Evolutionary conservation across 2,888 invertebrate genomes (phyloP).

Genomic region (Halictus quadricinctus): DNA sequence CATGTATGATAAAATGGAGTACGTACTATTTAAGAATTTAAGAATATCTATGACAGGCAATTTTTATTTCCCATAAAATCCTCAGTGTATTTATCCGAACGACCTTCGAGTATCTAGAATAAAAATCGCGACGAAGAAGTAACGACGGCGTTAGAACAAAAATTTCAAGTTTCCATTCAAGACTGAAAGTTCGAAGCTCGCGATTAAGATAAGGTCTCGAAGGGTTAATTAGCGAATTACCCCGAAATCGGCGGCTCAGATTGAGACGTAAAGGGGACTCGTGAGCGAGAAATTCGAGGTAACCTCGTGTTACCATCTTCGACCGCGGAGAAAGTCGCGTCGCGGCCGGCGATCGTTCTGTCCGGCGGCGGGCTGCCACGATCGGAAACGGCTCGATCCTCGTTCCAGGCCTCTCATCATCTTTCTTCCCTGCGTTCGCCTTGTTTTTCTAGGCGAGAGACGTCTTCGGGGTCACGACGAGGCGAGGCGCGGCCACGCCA

Average conservation of each 20-base stretch:
- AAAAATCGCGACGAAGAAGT: too few relatives aligned
- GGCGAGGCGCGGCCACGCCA: constrained; percentile 76
- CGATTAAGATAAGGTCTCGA: background rate
- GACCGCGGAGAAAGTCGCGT: constrained; percentile 64
- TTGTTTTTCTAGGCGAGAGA: constrained; percentile 65
- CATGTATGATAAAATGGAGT: too few relatives aligned
- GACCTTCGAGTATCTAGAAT: too few relatives aligned
- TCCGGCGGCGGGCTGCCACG: background rate
- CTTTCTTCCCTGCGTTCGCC: constrained; percentile 53
- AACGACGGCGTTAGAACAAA: too few relatives aligned
- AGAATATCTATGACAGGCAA: too few relatives aligned
- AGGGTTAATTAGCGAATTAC: background rate
- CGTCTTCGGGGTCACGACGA: constrained; percentile 77
- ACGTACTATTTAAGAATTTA: too few relatives aligned
- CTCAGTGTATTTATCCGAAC: too few relatives aligned
- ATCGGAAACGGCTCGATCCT: constrained; percentile 32
- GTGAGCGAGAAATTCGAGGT: constrained; percentile 11
- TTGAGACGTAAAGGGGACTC: background rate
- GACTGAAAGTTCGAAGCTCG: too few relatives aligned
- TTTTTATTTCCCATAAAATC: too few relatives aligned
- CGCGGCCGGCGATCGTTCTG: constrained; percentile 3
- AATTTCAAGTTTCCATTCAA: too few relatives aligned
- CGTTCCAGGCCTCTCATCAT: constrained; percentile 28
- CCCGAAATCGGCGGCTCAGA: background rate
- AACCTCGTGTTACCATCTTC: constrained; percentile 49